A percentile compares a stretch with the other conserved stretches of the same genome.
These are phyloP conservation scores for Panagrolaimus sp. DNA, from an alignment of 1,140 invertebrate genomes.

Conservation along the genomic window DNA sequence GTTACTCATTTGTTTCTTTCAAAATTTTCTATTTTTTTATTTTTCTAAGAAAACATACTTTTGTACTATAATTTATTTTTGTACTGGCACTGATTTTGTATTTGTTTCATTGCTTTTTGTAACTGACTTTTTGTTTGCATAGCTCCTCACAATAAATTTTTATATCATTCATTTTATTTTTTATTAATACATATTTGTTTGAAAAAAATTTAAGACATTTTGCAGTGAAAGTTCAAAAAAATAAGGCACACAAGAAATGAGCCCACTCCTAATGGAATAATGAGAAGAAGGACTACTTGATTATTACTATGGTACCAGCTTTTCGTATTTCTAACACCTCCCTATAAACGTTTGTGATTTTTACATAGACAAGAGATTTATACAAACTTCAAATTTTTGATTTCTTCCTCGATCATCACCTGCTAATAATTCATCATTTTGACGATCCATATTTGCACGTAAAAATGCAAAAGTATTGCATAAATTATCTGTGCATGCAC, in stretches of 20 bases:
- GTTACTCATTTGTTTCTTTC: too few relatives aligned
- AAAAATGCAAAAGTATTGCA: constrained; percentile 53
- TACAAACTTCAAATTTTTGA: constrained; percentile 13
- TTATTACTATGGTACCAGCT: constrained; percentile 35
- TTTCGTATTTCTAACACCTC: background rate
- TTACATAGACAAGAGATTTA: background rate
- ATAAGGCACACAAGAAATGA: constrained; percentile 50
- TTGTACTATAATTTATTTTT: too few relatives aligned
- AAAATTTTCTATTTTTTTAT: too few relatives aligned
- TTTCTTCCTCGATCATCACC: constrained; percentile 11
- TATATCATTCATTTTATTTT: too few relatives aligned
- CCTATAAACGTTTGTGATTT: too few relatives aligned
- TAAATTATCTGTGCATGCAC: constrained; percentile 38
- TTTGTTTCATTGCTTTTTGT: too few relatives aligned
- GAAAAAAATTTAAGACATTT: constrained; percentile 40
- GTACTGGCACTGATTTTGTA: too few relatives aligned
- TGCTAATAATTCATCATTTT: background rate
- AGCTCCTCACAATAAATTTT: too few relatives aligned
- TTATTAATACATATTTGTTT: too few relatives aligned
- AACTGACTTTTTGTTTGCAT: too few relatives aligned
- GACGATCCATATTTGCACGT: constrained; percentile 37
- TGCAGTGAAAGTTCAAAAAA: constrained; percentile 54
- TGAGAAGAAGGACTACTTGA: constrained; percentile 52
- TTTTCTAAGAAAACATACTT: too few relatives aligned
- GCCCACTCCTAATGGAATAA: constrained; percentile 47